Conservation (phyloP, 2,113 vertebrate genomes). For the Theristicus caerulescens region DNA sequence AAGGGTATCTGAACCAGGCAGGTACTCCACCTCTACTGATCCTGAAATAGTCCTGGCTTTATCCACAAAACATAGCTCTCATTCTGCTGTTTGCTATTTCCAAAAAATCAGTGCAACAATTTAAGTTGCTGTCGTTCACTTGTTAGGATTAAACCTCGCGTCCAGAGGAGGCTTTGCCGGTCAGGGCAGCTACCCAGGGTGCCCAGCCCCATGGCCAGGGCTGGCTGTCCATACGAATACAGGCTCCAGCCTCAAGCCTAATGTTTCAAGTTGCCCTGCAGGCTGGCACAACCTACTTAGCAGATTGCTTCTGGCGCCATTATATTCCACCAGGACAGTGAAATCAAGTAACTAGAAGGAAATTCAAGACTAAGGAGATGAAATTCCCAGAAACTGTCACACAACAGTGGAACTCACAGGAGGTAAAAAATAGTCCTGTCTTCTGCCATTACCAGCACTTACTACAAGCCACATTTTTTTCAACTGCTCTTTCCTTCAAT, state of each 20-base stretch:
- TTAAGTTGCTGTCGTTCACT: not conserved
- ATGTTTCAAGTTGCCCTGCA: not conserved
- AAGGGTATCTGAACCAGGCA: not conserved
- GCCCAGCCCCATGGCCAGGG: fast-evolving
- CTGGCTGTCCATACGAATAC: not conserved
- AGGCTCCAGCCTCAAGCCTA: not conserved
- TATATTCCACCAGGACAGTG: not conserved
- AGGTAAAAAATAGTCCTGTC: not conserved
- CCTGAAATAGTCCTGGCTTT: not conserved
- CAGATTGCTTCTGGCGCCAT: not conserved
- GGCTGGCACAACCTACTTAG: not conserved
- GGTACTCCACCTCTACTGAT: not conserved
- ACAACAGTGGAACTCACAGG: not conserved
- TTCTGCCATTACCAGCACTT: not conserved
- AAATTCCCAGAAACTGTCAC: not conserved
- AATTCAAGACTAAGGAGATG: not conserved
- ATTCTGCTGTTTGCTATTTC: not conserved
- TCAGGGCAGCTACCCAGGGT: fast-evolving
- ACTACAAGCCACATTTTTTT: not conserved
- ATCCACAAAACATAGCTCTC: not conserved
- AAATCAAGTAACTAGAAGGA: not conserved
- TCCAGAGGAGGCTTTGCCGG: not conserved
- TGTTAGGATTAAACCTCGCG: not conserved
- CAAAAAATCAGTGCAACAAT: not conserved
- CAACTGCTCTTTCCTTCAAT: not conserved